A percentile compares a stretch with the other conserved stretches of the same genome.
Conservation (phyloP, 37 sponge, comb jelly and placozoan genomes). For the Theonella swinhoei region DNA sequence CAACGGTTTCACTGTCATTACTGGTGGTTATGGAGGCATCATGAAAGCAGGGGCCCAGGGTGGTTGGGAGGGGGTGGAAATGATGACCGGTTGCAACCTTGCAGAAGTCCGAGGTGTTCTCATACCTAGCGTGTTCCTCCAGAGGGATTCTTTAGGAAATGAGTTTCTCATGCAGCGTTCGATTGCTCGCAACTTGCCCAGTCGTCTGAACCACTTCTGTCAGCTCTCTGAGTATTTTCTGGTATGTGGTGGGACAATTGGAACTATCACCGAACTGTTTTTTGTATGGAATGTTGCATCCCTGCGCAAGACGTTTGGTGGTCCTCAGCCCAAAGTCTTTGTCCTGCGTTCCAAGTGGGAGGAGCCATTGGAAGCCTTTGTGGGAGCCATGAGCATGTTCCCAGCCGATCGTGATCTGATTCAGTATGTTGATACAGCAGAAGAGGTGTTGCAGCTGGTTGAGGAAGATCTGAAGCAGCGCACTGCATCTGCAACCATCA, state of each 20-base stretch:
- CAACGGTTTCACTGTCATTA: constrained; percentile 59
- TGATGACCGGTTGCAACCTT: not conserved
- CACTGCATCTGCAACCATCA: constrained; percentile 5
- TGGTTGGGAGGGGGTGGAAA: constrained; percentile 36
- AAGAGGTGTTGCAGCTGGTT: constrained; percentile 33
- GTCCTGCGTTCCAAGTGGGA: constrained; percentile 55
- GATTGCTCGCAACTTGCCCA: constrained; percentile 19
- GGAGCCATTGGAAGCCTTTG: constrained; percentile 16
- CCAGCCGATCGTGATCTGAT: constrained; percentile 19
- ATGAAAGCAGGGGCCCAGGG: constrained; percentile 79
- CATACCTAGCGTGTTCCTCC: constrained; percentile 56
- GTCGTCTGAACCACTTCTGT: constrained; percentile 50
- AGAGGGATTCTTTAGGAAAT: constrained; percentile 46
- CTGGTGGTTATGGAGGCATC: constrained; percentile 76
- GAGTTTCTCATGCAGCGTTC: constrained; percentile 14
- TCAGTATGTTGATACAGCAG: constrained; percentile 34
- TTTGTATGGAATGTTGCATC: constrained; percentile 47
- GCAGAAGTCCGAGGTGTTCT: constrained; percentile 50
- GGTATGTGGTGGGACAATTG: constrained; percentile 68
- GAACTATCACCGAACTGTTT: constrained; percentile 72
- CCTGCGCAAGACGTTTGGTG: constrained; percentile 23
- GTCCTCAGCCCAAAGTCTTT: constrained; percentile 35
- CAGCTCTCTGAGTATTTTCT: constrained; percentile 46
- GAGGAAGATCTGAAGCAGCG: constrained; percentile 28
- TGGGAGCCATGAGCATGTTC: constrained; percentile 12